These are phyloP conservation scores for Ctenopoma kingsleyae DNA, from an alignment of 2,797 vertebrate species.

Conservation along the genomic window DNA sequence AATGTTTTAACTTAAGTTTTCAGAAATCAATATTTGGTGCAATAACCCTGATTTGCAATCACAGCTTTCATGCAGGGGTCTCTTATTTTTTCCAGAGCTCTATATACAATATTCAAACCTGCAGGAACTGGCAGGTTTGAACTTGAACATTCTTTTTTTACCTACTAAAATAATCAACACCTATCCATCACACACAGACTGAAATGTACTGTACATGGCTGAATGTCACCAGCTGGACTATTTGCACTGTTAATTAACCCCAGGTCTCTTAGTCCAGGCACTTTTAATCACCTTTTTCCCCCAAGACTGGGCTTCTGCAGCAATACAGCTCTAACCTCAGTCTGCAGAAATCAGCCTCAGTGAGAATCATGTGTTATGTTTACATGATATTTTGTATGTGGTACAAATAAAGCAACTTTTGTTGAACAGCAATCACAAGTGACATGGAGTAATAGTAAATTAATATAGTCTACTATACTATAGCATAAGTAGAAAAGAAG, in stretches of 20 bases:
- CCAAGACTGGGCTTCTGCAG: slow-evolving; percentile 9
- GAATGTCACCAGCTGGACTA: slow-evolving; percentile 36
- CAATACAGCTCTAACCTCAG: slow-evolving; percentile 2
- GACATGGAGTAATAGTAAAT: neutral
- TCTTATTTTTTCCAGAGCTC: no score
- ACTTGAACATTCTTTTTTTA: slow-evolving; percentile 29
- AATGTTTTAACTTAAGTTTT: no score
- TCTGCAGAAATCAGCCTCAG: neutral
- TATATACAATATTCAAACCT: neutral
- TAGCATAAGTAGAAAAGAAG: no score
- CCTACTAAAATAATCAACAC: slow-evolving; percentile 47
- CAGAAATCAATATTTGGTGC: no score
- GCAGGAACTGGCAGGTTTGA: slow-evolving; percentile 31
- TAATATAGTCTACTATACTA: neutral
- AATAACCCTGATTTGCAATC: no score
- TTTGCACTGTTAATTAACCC: slow-evolving; percentile 47
- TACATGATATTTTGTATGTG: neutral
- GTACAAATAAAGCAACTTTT: neutral
- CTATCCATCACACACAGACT: slow-evolving; percentile 17
- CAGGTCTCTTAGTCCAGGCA: slow-evolving; percentile 22
- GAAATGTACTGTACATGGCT: slow-evolving; percentile 10
- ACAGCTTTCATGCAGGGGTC: no score
- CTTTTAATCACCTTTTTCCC: slow-evolving; percentile 35
- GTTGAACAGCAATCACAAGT: neutral
- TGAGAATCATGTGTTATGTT: neutral